Base-by-base conservation (phyloP, 2,797 vertebrate species). In the Pipistrellus pygmaeus region DNA sequence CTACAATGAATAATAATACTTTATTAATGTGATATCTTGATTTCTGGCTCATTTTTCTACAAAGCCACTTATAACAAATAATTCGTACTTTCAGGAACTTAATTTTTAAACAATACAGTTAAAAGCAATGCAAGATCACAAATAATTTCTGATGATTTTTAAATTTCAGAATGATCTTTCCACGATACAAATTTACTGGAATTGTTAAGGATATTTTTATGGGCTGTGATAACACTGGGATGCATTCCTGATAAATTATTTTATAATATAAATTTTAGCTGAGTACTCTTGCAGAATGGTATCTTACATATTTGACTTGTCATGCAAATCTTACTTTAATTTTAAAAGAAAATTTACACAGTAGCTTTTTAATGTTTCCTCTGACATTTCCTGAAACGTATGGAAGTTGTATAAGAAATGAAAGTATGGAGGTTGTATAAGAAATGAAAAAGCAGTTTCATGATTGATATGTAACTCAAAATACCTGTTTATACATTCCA, bases 261-360 rank as follows among this genome's bases (percentile, higher is more conserved):
- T 25, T 6, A 32, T 69, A 84, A 62, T 69, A 72, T 44, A 68
- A 83, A 85, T 55, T 81, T 82, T 77, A 88, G 23, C 0, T 77
- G 5, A n/a, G 41, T 57, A 88, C 78, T 89, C 41, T 69, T 88
- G 8, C 2, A 68, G 27, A 85, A 72, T 4, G 25, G 20, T 73
- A 78, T 88, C 80, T 85, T 21, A 27, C 84, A 73, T 41, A 68
- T 68, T 60, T 87, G 10, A 44, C 11, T 73, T 27, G 82, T 62
- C n/a, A 82, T 62, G 57, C 3, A 82, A 89, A 76, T 81, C 25
- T 85, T 32, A 94, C 57, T 73, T 80, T 85, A 68, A 69, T 71
- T 95, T 90, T 83, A 86, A 91, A 80, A 57, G 41, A 71, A 75
- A 90, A 80, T 75, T 64, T 95, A 94, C n/a, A 53, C 10, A 76